These are phyloP conservation scores for Himalopsyche tibetana DNA, from an alignment of 2,888 invertebrate species.

Conservation along the genomic window DNA sequence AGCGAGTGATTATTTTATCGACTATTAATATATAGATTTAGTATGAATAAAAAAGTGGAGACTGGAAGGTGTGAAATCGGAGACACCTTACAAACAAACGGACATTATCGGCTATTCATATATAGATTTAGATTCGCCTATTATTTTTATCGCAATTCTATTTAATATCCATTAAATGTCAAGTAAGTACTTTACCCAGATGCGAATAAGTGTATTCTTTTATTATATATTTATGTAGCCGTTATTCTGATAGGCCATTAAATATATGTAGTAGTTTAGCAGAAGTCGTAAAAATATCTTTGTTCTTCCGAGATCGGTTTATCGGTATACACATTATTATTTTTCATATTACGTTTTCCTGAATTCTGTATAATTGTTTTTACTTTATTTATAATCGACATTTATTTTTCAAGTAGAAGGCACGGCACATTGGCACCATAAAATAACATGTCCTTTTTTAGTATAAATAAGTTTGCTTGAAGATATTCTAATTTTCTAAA, in stretches of 20 bases:
- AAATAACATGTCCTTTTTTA: not conserved
- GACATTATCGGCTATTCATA: too few relatives aligned
- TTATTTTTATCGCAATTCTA: not conserved
- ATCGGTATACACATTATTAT: too few relatives aligned
- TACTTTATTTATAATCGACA: too few relatives aligned
- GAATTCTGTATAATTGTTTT: too few relatives aligned
- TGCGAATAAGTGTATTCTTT: not conserved
- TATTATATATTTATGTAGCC: constrained; percentile 11
- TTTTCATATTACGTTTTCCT: too few relatives aligned
- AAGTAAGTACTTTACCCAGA: not conserved
- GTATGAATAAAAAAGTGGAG: too few relatives aligned
- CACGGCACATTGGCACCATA: not conserved
- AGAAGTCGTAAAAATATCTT: not conserved
- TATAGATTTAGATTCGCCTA: not conserved
- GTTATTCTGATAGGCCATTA: not conserved
- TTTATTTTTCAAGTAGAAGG: too few relatives aligned
- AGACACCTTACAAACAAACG: too few relatives aligned
- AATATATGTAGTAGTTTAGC: constrained; percentile 6
- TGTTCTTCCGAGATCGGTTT: not conserved
- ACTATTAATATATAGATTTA: too few relatives aligned
- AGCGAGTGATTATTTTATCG: too few relatives aligned
- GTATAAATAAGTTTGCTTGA: too few relatives aligned
- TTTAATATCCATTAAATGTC: not conserved
- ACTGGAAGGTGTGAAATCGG: too few relatives aligned
- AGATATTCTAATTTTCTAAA: not conserved